Conservation (phyloP, 2,888 invertebrate genomes). For the Zonitis immaculata region DNA sequence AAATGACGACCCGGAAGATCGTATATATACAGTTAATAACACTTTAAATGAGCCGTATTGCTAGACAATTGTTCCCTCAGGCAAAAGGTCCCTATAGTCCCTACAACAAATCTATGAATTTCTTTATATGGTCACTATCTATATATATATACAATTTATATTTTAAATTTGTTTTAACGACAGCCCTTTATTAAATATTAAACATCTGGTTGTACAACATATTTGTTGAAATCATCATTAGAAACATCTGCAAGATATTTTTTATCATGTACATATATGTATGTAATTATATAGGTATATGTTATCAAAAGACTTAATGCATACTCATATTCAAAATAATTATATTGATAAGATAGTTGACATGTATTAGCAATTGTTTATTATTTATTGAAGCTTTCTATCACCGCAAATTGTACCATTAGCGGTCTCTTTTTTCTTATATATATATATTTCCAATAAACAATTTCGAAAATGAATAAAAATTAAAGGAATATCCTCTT, state of each 20-base stretch:
- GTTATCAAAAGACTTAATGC: background rate
- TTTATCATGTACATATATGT: background rate
- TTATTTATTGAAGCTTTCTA: background rate
- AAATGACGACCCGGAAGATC: constrained; percentile 37
- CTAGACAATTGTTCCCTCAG: constrained; percentile 34
- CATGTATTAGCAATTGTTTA: constrained; percentile 1
- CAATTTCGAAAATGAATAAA: background rate
- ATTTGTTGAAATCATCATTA: background rate
- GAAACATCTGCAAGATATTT: background rate
- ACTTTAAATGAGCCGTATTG: constrained; percentile 39
- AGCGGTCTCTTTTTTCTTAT: constrained; percentile 6
- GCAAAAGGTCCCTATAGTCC: constrained; percentile 28
- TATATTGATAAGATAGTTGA: background rate
- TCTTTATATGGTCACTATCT: constrained; percentile 18
- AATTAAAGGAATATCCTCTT: background rate
- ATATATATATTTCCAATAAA: background rate
- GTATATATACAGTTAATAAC: constrained; percentile 40
- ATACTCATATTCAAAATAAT: background rate
- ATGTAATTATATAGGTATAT: background rate
- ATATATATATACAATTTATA: too few relatives aligned
- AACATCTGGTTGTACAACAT: background rate
- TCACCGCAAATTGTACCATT: constrained; percentile 12
- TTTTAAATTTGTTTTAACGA: constrained; percentile 17
- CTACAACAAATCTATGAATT: constrained; percentile 13
- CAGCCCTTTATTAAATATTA: background rate